Evolutionary conservation across 2,113 vertebrate species (phyloP), one percentile per base, ranked within the genome.

Genomic region (Dasyurus viverrinus): DNA sequence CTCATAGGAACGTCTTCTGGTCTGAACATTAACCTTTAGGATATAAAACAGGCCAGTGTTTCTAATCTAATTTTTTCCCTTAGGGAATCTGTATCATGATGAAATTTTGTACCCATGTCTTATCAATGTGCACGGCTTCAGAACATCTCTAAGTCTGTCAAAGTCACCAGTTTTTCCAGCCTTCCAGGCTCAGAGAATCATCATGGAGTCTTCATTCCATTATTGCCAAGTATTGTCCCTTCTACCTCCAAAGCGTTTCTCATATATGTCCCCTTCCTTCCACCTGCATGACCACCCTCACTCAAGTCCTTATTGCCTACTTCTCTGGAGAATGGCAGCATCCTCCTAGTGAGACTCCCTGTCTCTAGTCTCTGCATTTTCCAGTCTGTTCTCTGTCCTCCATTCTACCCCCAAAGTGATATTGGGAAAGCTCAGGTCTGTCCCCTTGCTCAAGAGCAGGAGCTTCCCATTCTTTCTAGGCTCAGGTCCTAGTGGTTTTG

Each of bases 1-100:
- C 36, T 93, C 92, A 90, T 84, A 8, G 94, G 90, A 60, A 95
- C 36, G 50, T 94, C 46, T 94, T 27, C 30, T 93, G 55, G 27
- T 57, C 96, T 95, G 24, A 97, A 91, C 90, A 53, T 93, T 96
- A 16, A 12, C 6, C 84, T 93, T 94, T 96, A 90, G 47, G 25
- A 16, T 92, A n/a, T 96, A 54, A 94, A 68, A 23, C 68, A 93
- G 27, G 93, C 27, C 95, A n/a, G 1, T 68, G 2, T 25, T 42
- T 93, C 91, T 92, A 94, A 95, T 94, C 55, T 92, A 47, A 48
- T 91, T 93, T 94, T 93, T 96, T 89, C 92, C 89, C 84, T 57
- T 53, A 60, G 57, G 91, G 57, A 90, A 9, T 93, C 54, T 95
- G 91, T 54, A 94, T 93, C 94, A 26, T 84, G 95, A 89, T 94